Evolutionary conservation across 2,113 vertebrate species (phyloP), one percentile per base, ranked within the genome.

Genomic region (Ammospiza nelsoni): DNA sequence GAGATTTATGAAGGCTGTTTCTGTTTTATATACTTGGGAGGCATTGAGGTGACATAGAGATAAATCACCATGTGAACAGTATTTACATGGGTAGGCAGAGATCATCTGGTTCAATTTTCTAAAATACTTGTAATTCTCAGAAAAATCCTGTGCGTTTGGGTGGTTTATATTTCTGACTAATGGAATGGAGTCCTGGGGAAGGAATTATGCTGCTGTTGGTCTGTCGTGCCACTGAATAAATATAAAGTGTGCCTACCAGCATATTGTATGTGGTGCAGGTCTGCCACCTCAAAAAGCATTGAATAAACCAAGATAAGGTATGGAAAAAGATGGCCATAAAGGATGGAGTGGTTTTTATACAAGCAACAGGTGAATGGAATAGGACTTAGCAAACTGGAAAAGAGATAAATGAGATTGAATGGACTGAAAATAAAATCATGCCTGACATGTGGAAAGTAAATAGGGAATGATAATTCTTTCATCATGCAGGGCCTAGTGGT

Each of bases 381-480:
- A 73, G 75, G 83, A 74, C 16, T 90, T 90, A 77, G 1, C 65
- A 89, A 74, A 67, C 61, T 92, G 91, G 90, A 78, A 80, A 75
- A 87, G 76, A 93, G 92, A 90, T 61, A 93, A 86, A 66, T 92
- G 92, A 83, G 82, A 83, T 67, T 58, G 76, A 93, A 81, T 3
- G 6, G 84, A 67, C 92, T 90, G 84, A 97, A 96, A 95, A 95
- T 95, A 96, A 94, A 92, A 74, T 67, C 65, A n/a, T 59, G 89
- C 44, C 51, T 84, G 73, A 93, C 80, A 89, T 81, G 84, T 79
- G 90, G 65, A 65, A 93, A 90, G 69, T 90, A 86, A 90, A 90
- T 94, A 92, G 84, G n/a, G 94, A 93, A 48, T 87, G 69, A 81
- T 95, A 94, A 81, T 90, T 94, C 61, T 86, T 33, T 84, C 79